Evolutionary conservation across 2,113 vertebrate species (phyloP), one percentile per base, ranked within the genome.

Genomic region (Peromyscus polionotus): DNA sequence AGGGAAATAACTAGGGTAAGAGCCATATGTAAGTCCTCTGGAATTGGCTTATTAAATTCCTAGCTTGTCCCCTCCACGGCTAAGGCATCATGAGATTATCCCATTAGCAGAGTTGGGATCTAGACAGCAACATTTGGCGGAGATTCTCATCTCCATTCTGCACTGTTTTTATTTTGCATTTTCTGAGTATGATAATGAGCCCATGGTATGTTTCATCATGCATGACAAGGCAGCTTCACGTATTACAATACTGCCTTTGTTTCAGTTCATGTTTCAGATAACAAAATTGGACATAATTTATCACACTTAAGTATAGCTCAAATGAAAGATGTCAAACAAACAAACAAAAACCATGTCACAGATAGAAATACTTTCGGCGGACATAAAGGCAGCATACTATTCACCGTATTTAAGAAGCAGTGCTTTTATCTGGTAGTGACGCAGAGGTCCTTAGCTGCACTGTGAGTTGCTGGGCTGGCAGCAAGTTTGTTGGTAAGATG

Each of bases 231-330:
- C 42, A 59, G 13, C 59, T 91, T 76, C 68, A 87, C 33, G 59
- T 36, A 70, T 92, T 89, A 33, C 92, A 54, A n/a, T 54, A 19
- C 65, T 92, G 4, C 89, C 80, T 89, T 94, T 97, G 61, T 75
- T 93, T 81, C 33, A 80, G 39, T 80, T 96, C 79, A 70, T 94
- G n/a, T 89, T 95, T 94, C 90, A 85, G 57, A 87, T 81, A 51
- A 79, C 72, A 96, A 94, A 90, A 95, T 61, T 89, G 61, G 75
- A 94, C 93, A 94, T 59, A 79, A 94, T 94, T 45, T 73, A 93
- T 96, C 91, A 84, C 24, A 19, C 45, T 96, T 59, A 51, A 81
- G 61, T 85, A 88, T 61, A 39, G 72, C 22, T 26, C 61, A 57
- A 4, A 22, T 94, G 68, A 67, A 95, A 81, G 83, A 26, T 94